Percentiles rank a stretch among this genome's conserved stretches.
Evolutionary conservation across 2,888 invertebrate genomes (phyloP).

Genomic region (Theodoxus fluviatilis): DNA sequence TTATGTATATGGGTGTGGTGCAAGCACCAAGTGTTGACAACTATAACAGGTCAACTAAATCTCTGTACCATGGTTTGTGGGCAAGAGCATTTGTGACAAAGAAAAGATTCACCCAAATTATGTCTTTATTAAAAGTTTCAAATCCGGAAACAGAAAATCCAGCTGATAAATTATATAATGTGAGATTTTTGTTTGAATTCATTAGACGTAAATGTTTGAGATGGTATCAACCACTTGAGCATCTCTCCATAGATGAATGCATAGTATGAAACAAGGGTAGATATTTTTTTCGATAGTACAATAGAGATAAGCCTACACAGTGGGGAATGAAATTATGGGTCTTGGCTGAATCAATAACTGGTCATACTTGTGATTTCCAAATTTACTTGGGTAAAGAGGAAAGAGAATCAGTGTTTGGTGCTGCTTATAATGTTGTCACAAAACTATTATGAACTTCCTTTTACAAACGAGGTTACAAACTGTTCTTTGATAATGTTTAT

Average conservation of each 20-base stretch:
- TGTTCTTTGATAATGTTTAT: too few species aligned
- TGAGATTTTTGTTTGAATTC: conserved; percentile 9
- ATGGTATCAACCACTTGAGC: conserved; percentile 21
- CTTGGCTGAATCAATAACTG: conserved; percentile 24
- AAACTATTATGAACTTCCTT: too few species aligned
- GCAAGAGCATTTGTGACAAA: conserved; percentile 10
- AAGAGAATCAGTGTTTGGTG: background rate
- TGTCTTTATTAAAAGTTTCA: conserved; percentile 20
- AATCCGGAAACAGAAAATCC: background rate
- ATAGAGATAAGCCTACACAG: conserved; percentile 25
- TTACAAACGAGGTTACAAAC: too few species aligned
- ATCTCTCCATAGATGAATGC: conserved; percentile 27
- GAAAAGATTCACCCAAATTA: background rate
- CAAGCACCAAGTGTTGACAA: background rate
- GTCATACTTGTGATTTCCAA: conserved; percentile 25
- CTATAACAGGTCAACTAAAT: conserved; percentile 1
- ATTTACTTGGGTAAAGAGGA: conserved; percentile 22
- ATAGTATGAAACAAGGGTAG: conserved; percentile 27
- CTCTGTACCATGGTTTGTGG: conserved; percentile 24
- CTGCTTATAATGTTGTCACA: too few species aligned
- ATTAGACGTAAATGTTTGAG: conserved; percentile 20
- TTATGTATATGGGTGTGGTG: conserved; percentile 25
- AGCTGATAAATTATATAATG: conserved; percentile 18
- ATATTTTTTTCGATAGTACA: conserved; percentile 24
- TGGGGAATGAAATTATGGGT: conserved; percentile 31